Evolutionary conservation across 2,888 invertebrate genomes (phyloP).

Genomic region (Oegoconia quadripuncta): DNA sequence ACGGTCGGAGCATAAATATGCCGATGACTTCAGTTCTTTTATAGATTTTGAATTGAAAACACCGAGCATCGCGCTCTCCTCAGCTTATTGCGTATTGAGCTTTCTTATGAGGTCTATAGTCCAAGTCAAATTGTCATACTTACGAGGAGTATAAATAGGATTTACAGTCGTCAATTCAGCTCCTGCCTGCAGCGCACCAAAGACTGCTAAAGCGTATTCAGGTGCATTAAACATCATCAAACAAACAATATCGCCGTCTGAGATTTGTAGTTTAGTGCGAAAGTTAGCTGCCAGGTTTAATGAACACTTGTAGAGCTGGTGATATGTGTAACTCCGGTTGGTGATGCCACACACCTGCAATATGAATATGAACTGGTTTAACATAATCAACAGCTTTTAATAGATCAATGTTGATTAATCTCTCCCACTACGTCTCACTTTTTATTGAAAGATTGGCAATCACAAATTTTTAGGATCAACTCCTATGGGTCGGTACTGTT

Average conservation of each 20-base stretch:
- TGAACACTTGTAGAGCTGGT: slow-evolving; percentile 79
- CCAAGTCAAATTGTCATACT: too few relatives aligned
- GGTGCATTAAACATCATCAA: slow-evolving; percentile 85
- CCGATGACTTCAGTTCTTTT: too few relatives aligned
- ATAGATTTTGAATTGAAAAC: too few relatives aligned
- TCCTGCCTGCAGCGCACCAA: slow-evolving; percentile 83
- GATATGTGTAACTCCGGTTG: slow-evolving; percentile 83
- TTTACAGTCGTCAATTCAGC: slow-evolving; percentile 83
- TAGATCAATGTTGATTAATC: background rate
- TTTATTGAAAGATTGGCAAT: background rate
- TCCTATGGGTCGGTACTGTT: background rate
- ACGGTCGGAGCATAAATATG: too few relatives aligned
- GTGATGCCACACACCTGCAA: slow-evolving; percentile 83
- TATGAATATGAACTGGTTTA: background rate
- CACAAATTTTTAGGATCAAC: background rate
- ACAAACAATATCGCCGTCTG: slow-evolving; percentile 81
- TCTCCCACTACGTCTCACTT: background rate
- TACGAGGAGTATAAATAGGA: slow-evolving; percentile 82
- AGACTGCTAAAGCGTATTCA: slow-evolving; percentile 80
- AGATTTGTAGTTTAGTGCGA: slow-evolving; percentile 79
- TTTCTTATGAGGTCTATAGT: too few relatives aligned
- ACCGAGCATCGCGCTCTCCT: too few relatives aligned
- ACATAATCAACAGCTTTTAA: background rate
- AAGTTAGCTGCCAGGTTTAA: slow-evolving; percentile 81
- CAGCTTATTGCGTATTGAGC: too few relatives aligned